phyloP scores from a whole-genome alignment of 2,888 invertebrate genomes.

The Notodonta ziczac region DNA sequence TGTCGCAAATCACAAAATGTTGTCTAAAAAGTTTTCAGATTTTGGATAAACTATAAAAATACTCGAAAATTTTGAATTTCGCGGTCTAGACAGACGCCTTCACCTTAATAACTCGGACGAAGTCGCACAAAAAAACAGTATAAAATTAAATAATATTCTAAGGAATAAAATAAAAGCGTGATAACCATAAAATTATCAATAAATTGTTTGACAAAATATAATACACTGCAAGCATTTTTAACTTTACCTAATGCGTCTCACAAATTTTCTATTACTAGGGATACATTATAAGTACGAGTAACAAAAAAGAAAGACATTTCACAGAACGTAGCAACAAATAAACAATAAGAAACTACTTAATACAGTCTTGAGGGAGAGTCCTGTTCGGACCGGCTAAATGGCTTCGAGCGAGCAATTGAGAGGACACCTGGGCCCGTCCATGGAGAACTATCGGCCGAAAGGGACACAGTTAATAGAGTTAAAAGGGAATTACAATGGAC shows the following conservation, averaged over 20 bases:
- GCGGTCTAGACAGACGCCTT: too few relatives aligned
- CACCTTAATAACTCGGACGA: too few relatives aligned
- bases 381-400: conserved; percentile 58
- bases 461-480: conserved; percentile 44
- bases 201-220: too few relatives aligned
- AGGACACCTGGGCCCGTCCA: conserved; percentile 59
- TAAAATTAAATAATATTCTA: too few relatives aligned
- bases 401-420: conserved; percentile 57
- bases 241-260: neutral
- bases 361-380: conserved; percentile 54
- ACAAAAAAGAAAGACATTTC: conserved; percentile 18
- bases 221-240: neutral
- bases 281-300: neutral
- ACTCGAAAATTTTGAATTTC: too few relatives aligned
- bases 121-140: too few relatives aligned
- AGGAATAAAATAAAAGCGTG: too few relatives aligned
- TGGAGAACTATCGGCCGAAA: conserved; percentile 30
- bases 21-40: too few relatives aligned
- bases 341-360: conserved; percentile 48
- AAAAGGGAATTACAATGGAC: conserved; percentile 28
- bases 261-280: neutral
- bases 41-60: too few relatives aligned
- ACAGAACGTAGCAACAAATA: conserved; percentile 28
- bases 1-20: too few relatives aligned
- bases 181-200: too few relatives aligned